Percentiles rank a stretch among this genome's conserved stretches.
Conservation (phyloP, 1,140 invertebrate species). For the Oedothorax gibbosus region DNA sequence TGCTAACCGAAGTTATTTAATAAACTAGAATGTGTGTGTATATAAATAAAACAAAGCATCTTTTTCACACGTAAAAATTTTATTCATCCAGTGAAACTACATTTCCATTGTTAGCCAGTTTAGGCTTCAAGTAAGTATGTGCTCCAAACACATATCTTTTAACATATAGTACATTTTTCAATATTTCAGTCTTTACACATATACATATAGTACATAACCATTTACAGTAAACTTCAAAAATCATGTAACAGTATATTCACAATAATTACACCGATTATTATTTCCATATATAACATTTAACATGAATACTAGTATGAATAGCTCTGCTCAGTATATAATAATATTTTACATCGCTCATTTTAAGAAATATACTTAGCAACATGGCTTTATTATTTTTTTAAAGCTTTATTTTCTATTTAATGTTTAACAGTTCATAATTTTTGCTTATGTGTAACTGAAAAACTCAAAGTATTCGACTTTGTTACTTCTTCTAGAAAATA, state of each 20-base stretch:
- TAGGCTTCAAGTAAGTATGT: too few relatives aligned
- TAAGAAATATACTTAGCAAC: not conserved
- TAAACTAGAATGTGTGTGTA: too few relatives aligned
- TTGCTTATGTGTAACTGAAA: not conserved
- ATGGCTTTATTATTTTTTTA: too few relatives aligned
- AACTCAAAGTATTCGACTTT: too few relatives aligned
- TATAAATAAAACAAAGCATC: not conserved
- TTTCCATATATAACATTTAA: slow-evolving; percentile 8
- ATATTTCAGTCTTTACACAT: too few relatives aligned
- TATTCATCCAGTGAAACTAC: slow-evolving; percentile 49
- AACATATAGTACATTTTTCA: too few relatives aligned
- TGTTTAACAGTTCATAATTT: not conserved
- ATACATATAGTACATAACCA: slow-evolving; percentile 9
- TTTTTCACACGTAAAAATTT: slow-evolving; percentile 54
- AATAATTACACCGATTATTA: slow-evolving; percentile 7
- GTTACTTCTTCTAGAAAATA: too few relatives aligned
- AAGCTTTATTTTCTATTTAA: not conserved
- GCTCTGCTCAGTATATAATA: not conserved
- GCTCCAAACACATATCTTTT: too few relatives aligned
- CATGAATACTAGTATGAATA: slow-evolving; percentile 28
- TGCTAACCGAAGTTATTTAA: too few relatives aligned
- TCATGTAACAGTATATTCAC: slow-evolving; percentile 45
- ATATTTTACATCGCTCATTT: not conserved
- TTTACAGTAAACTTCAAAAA: slow-evolving; percentile 30
- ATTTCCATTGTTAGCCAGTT: not conserved